Evolutionary conservation across 2,113 vertebrate genomes (phyloP).

Genomic region (Arothron firmamentum): DNA sequence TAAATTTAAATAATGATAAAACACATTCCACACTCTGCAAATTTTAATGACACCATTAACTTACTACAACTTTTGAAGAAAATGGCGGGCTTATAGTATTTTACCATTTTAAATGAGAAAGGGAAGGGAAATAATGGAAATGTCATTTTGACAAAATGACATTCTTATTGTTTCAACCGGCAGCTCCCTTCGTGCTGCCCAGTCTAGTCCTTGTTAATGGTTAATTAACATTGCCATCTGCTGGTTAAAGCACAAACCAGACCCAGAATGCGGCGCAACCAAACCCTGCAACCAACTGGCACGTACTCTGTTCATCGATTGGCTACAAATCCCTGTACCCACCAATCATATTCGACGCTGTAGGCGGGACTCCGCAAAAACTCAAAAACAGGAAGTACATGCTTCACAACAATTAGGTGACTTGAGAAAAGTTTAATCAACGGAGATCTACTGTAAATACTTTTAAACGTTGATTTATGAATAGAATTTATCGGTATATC

Average conservation of each 20-base stretch:
- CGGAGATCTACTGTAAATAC: background rate
- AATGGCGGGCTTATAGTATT: no score
- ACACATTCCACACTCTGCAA: no score
- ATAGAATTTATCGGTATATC: accelerated
- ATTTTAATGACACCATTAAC: no score
- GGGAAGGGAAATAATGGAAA: no score
- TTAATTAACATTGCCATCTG: slow-evolving; percentile 65
- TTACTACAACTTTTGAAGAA: no score
- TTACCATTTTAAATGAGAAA: no score
- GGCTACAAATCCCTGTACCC: background rate
- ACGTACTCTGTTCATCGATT: slow-evolving; percentile 16
- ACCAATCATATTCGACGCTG: slow-evolving; percentile 42
- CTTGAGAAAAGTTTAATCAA: slow-evolving; percentile 48
- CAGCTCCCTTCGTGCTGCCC: background rate
- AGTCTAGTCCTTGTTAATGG: background rate
- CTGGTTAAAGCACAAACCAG: slow-evolving; percentile 30
- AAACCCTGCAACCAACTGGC: background rate
- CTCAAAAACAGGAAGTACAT: slow-evolving; percentile 28
- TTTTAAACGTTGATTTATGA: accelerated
- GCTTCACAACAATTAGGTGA: slow-evolving; percentile 2
- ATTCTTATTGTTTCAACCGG: no score
- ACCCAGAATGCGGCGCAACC: slow-evolving; percentile 3
- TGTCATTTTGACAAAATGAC: no score
- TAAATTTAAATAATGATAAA: no score
- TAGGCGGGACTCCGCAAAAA: background rate